phyloP scores from a whole-genome alignment of 2,797 vertebrate species.

The Gadopsis marmoratus region DNA sequence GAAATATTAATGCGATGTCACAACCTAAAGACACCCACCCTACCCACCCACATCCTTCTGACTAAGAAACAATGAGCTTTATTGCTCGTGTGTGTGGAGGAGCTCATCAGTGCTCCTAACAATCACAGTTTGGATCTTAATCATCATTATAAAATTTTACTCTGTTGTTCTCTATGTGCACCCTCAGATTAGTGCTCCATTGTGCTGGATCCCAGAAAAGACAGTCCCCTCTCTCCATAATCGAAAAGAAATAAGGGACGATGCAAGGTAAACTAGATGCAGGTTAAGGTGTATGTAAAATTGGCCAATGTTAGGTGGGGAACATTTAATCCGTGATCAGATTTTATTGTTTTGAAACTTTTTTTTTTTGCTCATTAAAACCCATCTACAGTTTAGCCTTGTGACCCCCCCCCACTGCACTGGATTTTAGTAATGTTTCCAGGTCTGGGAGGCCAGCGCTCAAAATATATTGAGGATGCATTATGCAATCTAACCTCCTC shows the following conservation, averaged over 20 bases:
- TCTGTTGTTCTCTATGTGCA: constrained; percentile 19
- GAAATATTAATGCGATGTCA: constrained; percentile 19
- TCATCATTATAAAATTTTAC: constrained; percentile 40
- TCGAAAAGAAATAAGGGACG: constrained; percentile 33
- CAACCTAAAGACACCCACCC: constrained; percentile 6
- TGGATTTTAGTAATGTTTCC: constrained; percentile 42
- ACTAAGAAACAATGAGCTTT: constrained; percentile 29
- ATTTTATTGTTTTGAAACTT: constrained; percentile 28
- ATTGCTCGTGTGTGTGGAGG: constrained; percentile 6
- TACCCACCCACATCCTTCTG: constrained; percentile 13
- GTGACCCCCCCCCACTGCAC: constrained; percentile 41
- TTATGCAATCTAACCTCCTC: constrained; percentile 27
- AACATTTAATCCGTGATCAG: not conserved
- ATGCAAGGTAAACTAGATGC: constrained; percentile 4
- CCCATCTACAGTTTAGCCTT: constrained; percentile 27
- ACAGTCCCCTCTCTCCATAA: not conserved
- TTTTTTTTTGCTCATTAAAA: constrained; percentile 25
- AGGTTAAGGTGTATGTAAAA: not conserved
- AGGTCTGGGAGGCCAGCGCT: constrained; percentile 27
- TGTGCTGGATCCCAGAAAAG: not conserved
- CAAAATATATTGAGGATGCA: constrained; percentile 34
- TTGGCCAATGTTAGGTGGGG: not conserved
- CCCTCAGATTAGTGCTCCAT: constrained; percentile 44
- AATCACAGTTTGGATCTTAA: constrained; percentile 40
- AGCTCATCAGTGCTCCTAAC: constrained; percentile 34